Evolutionary conservation across 35 echinoderm and acorn worm genomes (phyloP).

Genomic region (Holothuria glaberrima): DNA sequence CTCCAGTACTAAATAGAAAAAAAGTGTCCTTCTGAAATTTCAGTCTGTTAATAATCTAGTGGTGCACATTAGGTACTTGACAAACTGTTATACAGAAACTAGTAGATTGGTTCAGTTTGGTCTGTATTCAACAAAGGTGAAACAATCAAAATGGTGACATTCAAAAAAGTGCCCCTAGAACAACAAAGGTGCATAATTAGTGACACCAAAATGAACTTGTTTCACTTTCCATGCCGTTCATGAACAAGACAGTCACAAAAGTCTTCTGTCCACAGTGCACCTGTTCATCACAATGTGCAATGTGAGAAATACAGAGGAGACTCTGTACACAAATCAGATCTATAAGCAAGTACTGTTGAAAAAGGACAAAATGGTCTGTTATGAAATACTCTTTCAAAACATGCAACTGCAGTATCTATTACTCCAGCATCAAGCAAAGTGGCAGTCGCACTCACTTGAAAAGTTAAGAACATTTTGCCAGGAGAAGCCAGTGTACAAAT

Average conservation of each 20-base stretch:
- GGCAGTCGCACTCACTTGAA: not conserved
- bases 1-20: too few species aligned
- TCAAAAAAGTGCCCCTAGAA: not conserved
- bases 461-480: not conserved
- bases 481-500: slow-evolving; percentile 16
- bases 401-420: not conserved
- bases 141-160: slow-evolving; percentile 1
- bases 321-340: not conserved
- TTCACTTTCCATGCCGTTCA: not conserved
- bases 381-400: not conserved
- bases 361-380: not conserved
- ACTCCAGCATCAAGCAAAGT: not conserved
- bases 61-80: too few species aligned
- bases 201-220: not conserved
- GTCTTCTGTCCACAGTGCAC: not conserved
- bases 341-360: not conserved
- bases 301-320: not conserved
- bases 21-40: too few species aligned
- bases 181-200: not conserved
- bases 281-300: not conserved
- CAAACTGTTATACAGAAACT: not conserved
- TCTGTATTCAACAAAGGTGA: not conserved
- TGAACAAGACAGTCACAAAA: not conserved
- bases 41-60: too few species aligned
- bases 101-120: not conserved